Base-by-base conservation (phyloP, 2,888 invertebrate species). In the Metacarcinus magister region DNA sequence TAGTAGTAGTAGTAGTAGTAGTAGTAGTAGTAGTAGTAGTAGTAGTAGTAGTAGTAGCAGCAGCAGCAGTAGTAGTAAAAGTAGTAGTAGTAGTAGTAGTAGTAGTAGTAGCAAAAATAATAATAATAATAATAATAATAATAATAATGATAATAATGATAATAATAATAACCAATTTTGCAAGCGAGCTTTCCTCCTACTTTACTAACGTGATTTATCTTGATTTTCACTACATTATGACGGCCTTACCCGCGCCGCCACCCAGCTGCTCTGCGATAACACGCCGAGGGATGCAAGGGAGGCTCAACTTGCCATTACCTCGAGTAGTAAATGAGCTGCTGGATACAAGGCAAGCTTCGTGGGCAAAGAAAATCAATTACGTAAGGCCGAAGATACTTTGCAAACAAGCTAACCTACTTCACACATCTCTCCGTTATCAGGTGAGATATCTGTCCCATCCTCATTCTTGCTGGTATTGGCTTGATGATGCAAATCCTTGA, bases 231-330 rank as follows among this genome's bases (percentile, higher is more conserved):
- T 87, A 32, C 87, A 87, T 87, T 87, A 87, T 39, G 39, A 13
- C 4, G 39, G 87, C 87, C n/a, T 87, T 39, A n/a, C 39, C 13
- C 87, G 87, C 39, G 39, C 87, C 87, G 87, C 87, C 87, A 32
- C 13, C 39, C 87, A 32, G 87, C 87, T 39, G 39, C 28, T n/a
- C 75, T 39, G 32, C 39, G 87, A 87, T 39, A 39, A 87, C 87
- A 87, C 32, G 39, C 28, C 75, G 60, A 16, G 87, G 87, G 87
- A 87, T 87, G 39, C 87, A 32, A 75, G 39, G 16, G 87, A 32
- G 87, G 39, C 87, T 87, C 87, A 87, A 39, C 87, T 39, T 39
- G 13, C 87, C 87, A 87, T 87, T 87, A 87, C 39, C 87, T 87
- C 87, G 39, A 87, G 87, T 39, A 87, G 39, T 39, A 87, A 87